Conservation (phyloP, 2,113 vertebrate species). For the Diadophis punctatus region DNA sequence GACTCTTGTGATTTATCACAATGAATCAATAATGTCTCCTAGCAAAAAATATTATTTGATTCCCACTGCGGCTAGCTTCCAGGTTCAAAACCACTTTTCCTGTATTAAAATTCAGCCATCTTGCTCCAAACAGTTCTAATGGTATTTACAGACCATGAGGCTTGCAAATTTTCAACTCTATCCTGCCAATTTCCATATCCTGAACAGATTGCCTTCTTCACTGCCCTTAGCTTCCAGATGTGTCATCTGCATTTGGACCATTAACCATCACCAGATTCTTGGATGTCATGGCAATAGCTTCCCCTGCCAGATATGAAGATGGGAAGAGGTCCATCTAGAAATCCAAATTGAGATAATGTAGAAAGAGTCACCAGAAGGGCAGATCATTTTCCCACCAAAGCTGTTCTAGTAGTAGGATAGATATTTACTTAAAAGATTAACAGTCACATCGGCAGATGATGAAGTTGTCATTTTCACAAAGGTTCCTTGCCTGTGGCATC, state of each 20-base stretch:
- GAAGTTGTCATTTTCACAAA: not conserved
- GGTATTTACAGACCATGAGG: not conserved
- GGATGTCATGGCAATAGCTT: not conserved
- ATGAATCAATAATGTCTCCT: not conserved
- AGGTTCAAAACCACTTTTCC: not conserved
- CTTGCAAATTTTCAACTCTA: not conserved
- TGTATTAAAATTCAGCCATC: not conserved
- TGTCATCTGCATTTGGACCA: not conserved
- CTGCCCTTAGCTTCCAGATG: fast-evolving
- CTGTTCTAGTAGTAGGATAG: not conserved
- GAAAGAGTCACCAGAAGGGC: fast-evolving
- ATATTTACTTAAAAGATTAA: not conserved
- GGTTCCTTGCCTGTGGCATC: not conserved
- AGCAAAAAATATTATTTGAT: not conserved
- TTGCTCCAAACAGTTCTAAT: not conserved
- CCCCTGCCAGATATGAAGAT: not conserved
- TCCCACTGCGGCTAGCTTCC: not conserved
- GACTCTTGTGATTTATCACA: not conserved
- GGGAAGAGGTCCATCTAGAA: not conserved
- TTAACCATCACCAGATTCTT: not conserved
- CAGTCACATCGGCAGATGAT: not conserved
- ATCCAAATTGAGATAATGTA: not conserved
- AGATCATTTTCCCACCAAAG: not conserved
- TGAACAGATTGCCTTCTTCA: not conserved
- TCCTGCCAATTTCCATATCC: not conserved